Evolutionary conservation across 2,113 vertebrate genomes (phyloP).

Genomic region (Jacana jacana): DNA sequence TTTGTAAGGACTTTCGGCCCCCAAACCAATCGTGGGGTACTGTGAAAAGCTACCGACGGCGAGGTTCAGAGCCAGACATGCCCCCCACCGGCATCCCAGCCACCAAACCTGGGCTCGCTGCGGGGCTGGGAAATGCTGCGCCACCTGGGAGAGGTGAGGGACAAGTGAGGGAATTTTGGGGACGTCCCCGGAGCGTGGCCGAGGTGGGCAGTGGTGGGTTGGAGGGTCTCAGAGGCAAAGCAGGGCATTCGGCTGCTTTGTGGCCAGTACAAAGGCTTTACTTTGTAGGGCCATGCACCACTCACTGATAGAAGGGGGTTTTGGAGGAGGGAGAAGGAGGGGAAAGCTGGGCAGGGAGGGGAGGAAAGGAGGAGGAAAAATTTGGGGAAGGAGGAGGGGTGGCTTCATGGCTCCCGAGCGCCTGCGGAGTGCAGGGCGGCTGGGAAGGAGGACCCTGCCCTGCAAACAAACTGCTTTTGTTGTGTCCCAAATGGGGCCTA

Average conservation of each 20-base stretch:
- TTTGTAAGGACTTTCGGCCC: not conserved
- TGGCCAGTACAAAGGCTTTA: not conserved
- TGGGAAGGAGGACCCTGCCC: not conserved
- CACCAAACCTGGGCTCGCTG: not conserved
- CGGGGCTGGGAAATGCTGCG: accelerated
- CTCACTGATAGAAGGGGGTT: not conserved
- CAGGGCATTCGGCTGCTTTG: not conserved
- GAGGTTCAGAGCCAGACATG: not conserved
- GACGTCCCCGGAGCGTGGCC: accelerated
- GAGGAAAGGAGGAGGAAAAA: not conserved
- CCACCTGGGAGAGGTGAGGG: not conserved
- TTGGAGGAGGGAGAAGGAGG: not conserved
- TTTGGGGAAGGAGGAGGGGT: slow-evolving; percentile 3
- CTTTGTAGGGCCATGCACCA: not conserved
- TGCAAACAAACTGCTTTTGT: slow-evolving; percentile 62
- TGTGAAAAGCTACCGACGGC: not conserved
- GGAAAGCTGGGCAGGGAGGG: not conserved
- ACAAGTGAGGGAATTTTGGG: not conserved
- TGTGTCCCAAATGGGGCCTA: not conserved
- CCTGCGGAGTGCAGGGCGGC: not conserved
- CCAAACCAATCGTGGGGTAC: accelerated
- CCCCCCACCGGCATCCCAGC: accelerated
- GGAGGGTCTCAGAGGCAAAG: not conserved
- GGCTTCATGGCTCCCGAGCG: not conserved
- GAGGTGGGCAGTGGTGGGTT: accelerated